Evolutionary conservation across 2,797 vertebrate species (phyloP), one percentile per base, ranked within the genome.

Genomic region (Bryconaethiops microstoma): DNA sequence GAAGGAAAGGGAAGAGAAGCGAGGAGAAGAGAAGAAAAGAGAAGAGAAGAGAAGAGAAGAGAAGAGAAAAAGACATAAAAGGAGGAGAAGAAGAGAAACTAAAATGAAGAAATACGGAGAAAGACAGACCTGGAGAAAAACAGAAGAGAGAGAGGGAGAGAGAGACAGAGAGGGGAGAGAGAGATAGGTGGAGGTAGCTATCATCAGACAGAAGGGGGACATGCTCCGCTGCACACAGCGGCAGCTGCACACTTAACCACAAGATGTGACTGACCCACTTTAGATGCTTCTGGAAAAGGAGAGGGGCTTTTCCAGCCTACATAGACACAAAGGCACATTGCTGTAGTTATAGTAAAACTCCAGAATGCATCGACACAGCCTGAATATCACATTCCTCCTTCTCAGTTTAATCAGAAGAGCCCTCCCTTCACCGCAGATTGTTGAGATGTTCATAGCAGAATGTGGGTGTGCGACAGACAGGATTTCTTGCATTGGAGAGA

Each of bases 191-290:
- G 72, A 79, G 75, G 78, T 70, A 81, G 83, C 78, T 54, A 78
- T 86, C 45, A 69, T 75, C 72, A 69, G 78, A 83, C 72, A 77
- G 82, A 77, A 79, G 81, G 77, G 77, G 72, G 59, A 68, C 78
- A 67, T 29, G 76, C 80, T 82, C 67, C n/a, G 68, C 76, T 81
- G 78, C 72, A 75, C 78, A 69, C 63, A 71, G 76, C 59, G 17
- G 84, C 91, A 91, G 83, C 90, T 88, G 90, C 84, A 90, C 87
- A 80, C 90, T 87, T 71, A 84, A 87, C 86, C 88, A 88, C 88
- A 89, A 89, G 88, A 88, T 83, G 90, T 87, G 88, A 88, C 82
- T 94, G 93, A 94, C 93, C 93, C 92, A 94, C 90, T 94, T 94
- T 88, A 87, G 88, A 89, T 88, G 87, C 90, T 92, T 93, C 88